Evolutionary conservation across 1,140 invertebrate genomes (phyloP).

Genomic region (Macrotrachela quadricornifera): DNA sequence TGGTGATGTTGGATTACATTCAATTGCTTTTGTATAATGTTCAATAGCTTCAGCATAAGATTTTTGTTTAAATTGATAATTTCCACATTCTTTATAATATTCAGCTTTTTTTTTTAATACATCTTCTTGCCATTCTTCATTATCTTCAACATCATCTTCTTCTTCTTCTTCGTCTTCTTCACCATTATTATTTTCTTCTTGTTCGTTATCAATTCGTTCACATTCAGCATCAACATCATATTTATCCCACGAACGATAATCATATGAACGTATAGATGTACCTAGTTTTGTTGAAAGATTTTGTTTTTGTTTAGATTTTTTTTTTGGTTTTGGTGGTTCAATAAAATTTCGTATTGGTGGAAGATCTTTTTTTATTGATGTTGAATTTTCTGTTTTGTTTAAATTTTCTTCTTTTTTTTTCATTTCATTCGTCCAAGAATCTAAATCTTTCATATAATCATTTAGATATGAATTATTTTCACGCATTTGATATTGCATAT

Average conservation of each 20-base stretch:
- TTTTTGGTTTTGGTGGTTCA: conserved; percentile 16
- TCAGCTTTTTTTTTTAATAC: conserved; percentile 27
- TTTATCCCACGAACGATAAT: conserved; percentile 54
- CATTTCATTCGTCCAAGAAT: conserved; percentile 59
- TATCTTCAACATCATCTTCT: conserved; percentile 19
- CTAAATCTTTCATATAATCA: conserved; percentile 49
- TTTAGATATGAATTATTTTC: conserved; percentile 47
- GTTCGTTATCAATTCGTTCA: not conserved
- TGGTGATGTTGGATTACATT: conserved; percentile 50
- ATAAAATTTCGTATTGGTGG: conserved; percentile 33
- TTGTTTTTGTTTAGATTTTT: conserved; percentile 19
- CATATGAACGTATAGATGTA: conserved; percentile 32
- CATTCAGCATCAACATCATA: conserved; percentile 45
- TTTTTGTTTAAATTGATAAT: conserved; percentile 35
- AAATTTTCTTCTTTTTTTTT: conserved; percentile 51
- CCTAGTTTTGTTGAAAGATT: conserved; percentile 14
- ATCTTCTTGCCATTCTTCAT: conserved; percentile 26
- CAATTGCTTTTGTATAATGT: conserved; percentile 55
- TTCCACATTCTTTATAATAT: conserved; percentile 28
- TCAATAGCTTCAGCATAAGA: conserved; percentile 55
- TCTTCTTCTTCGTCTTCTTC: conserved; percentile 44
- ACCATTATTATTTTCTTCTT: conserved; percentile 36
- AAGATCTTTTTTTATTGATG: conserved; percentile 13
- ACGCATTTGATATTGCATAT: conserved; percentile 18
- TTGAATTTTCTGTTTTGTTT: conserved; percentile 1